Percentiles rank a stretch among this genome's conserved stretches.
Evolutionary conservation across 2,113 vertebrate genomes (phyloP).

Genomic region (Oryzias melastigma): DNA sequence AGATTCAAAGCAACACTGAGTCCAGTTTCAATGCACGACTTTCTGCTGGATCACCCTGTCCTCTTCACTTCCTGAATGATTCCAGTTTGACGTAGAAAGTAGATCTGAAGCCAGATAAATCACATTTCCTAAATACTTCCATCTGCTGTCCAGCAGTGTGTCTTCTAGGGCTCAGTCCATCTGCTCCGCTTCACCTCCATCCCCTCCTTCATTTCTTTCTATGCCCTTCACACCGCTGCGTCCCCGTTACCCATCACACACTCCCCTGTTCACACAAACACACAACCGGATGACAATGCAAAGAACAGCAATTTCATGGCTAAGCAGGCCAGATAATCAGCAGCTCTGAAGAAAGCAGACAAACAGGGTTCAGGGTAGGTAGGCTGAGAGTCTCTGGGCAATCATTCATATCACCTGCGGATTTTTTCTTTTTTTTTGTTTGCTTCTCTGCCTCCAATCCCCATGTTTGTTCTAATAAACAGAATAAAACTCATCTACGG

Average conservation of each 20-base stretch:
- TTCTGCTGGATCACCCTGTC: no score
- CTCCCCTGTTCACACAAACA: neutral
- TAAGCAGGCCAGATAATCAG: constrained; percentile 69
- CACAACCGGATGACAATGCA: constrained; percentile 45
- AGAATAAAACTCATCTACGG: neutral
- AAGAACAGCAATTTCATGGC: constrained; percentile 69
- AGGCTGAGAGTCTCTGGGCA: constrained; percentile 37
- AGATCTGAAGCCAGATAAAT: no score
- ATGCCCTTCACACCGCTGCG: constrained; percentile 57
- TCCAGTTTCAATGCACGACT: no score
- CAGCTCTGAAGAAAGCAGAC: constrained; percentile 56
- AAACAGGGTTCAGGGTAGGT: constrained; percentile 26
- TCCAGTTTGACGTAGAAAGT: no score
- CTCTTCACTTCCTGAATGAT: no score
- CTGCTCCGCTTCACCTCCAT: constrained; percentile 32
- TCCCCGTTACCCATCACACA: constrained; percentile 32
- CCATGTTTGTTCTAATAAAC: neutral
- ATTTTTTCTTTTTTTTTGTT: constrained; percentile 12
- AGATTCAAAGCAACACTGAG: no score
- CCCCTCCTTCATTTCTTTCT: constrained; percentile 29
- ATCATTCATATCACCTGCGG: constrained; percentile 39
- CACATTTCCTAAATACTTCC: constrained; percentile 11
- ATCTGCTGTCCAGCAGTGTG: constrained; percentile 8
- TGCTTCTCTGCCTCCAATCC: neutral
- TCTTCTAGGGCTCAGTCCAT: neutral